Evolutionary conservation across 2,888 invertebrate species (phyloP), one percentile per base, ranked within the genome.

Genomic region (Melipona bicolor): DNA sequence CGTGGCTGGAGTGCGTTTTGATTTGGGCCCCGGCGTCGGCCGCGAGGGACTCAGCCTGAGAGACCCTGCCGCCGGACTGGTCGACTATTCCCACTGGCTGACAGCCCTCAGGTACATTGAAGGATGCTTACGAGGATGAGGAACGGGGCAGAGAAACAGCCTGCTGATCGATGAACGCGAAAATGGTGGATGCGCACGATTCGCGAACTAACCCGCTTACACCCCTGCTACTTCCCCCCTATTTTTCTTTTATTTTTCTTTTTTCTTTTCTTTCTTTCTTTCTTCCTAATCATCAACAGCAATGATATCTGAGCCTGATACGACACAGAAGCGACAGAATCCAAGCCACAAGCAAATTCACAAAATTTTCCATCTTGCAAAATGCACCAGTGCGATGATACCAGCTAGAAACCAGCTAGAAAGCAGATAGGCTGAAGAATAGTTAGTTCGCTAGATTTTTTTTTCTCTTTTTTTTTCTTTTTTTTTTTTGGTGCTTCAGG

Each of bases 31-130:
- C 89, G 95, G 95, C 90, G 94, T 95, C 88, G 95, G 95, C 93
- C 95, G 95, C 88, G 94, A 95, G 91, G 96, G 95, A 93, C 95
- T 95, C 92, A 96, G 96, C 91, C 93, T 96, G 91, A 95, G 95
- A 93, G 94, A 95, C 91, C 95, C 96, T 80, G 95, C 95, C 91
- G 95, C 95, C 91, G 96, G 96, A 93, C 94, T 95, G 90, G 94
- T 96, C 94, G 95, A 96, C 94, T 96, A 96, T 95, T 95, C 95
- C 92, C 95, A 95, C 92, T 96, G 96, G 96, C 95, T 95, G 92
- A 95, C 94, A 91, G 94, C 94, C 94, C 93, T 95, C 94, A 95
- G 95, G 95, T 95, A 95, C 94, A 75, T 91, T 92, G 87, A 91
- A 87, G 91, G 91, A 92, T 90, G 92, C 91, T 92, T 93, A 91